Conservation (phyloP, 1,140 invertebrate species). For the Cotesia glomerata region DNA sequence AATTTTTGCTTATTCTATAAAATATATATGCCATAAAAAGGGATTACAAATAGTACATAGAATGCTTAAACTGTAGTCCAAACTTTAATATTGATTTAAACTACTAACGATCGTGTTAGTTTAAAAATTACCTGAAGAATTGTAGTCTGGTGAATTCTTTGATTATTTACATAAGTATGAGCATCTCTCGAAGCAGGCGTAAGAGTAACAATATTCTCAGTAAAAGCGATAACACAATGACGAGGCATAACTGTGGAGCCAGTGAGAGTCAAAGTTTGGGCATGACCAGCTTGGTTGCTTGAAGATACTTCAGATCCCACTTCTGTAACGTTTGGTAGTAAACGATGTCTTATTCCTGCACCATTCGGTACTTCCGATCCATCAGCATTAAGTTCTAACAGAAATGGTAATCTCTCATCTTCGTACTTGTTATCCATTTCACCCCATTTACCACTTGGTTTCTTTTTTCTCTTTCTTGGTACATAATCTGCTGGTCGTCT, state of each 20-base stretch:
- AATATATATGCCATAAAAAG: too few species aligned
- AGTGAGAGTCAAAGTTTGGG: constrained; percentile 65
- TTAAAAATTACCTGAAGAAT: constrained; percentile 76
- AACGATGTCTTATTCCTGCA: constrained; percentile 64
- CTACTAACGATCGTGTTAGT: background rate
- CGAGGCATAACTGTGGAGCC: constrained; percentile 87
- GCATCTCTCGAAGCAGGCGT: constrained; percentile 93
- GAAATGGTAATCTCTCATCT: constrained; percentile 68
- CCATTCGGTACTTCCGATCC: constrained; percentile 69
- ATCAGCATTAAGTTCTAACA: constrained; percentile 71
- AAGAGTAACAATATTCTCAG: constrained; percentile 86
- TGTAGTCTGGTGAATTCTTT: constrained; percentile 90
- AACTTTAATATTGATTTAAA: background rate
- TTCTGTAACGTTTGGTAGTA: constrained; percentile 76
- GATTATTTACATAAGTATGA: constrained; percentile 92
- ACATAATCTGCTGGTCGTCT: constrained; percentile 87
- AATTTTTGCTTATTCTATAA: too few species aligned
- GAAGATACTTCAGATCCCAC: constrained; percentile 71
- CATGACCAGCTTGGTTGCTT: constrained; percentile 60
- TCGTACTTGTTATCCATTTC: constrained; percentile 62
- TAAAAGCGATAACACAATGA: constrained; percentile 92
- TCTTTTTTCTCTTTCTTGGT: constrained; percentile 89
- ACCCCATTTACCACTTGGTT: constrained; percentile 70
- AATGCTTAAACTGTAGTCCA: background rate
- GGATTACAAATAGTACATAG: too few species aligned